A percentile compares a stretch with the other conserved stretches of the same genome.
Conservation (phyloP, 2,888 invertebrate genomes). For the Molorchus minor region DNA sequence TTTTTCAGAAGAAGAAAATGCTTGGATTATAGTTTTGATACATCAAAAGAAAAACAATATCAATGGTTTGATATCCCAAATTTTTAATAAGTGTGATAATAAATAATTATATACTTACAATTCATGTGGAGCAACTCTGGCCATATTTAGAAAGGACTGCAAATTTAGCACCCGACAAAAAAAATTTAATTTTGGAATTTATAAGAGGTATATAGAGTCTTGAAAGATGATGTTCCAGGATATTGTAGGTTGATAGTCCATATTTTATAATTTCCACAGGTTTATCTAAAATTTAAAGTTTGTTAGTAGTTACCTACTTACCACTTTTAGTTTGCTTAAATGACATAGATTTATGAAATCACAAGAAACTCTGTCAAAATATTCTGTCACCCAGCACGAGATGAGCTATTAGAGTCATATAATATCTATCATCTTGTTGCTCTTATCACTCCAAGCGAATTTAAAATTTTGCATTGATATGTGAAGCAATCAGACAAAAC, state of each 20-base stretch:
- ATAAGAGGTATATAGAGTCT: slow-evolving; percentile 35
- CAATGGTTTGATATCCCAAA: slow-evolving; percentile 70
- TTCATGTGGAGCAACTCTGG: slow-evolving; percentile 24
- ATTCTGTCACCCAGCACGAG: too few species aligned
- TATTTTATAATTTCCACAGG: slow-evolving; percentile 40
- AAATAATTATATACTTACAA: slow-evolving; percentile 32
- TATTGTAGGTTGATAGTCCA: slow-evolving; percentile 35
- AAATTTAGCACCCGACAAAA: slow-evolving; percentile 22
- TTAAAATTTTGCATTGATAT: too few species aligned
- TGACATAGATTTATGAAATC: too few species aligned
- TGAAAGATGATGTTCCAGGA: slow-evolving; percentile 34
- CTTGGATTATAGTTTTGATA: slow-evolving; percentile 63
- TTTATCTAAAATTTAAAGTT: slow-evolving; percentile 34
- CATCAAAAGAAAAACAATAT: slow-evolving; percentile 56
- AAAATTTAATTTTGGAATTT: slow-evolving; percentile 37
- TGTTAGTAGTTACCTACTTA: too few species aligned
- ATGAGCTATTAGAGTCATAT: too few species aligned
- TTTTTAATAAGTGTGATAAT: slow-evolving; percentile 51
- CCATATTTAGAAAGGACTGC: slow-evolving; percentile 14
- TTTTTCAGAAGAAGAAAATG: slow-evolving; percentile 58
- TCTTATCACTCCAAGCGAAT: too few species aligned
- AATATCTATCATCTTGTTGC: too few species aligned
- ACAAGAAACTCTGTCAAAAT: too few species aligned
- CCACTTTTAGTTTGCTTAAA: too few species aligned
- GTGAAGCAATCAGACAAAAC: too few species aligned